Base-by-base conservation (phyloP, 2,113 vertebrate genomes). In the Eptesicus fuscus region DNA sequence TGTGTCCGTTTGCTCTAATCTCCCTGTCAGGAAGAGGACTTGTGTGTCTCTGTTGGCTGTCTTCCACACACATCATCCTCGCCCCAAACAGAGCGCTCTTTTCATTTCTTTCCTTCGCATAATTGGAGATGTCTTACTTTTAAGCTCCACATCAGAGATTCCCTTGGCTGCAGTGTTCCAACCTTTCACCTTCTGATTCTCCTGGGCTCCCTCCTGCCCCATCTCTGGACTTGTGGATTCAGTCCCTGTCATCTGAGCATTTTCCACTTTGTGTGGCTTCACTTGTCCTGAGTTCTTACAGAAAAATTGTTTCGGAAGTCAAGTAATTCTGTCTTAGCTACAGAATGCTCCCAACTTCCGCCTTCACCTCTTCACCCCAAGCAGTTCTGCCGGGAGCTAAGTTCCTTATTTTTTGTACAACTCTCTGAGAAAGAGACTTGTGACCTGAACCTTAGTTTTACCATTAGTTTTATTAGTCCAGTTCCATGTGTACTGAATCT, bases 31-130 rank as follows among this genome's bases (percentile, higher is more conserved):
- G 53, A 87, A 59, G 65, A 93, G n/a, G 56, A 69, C 3, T 25
- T 44, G 16, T 83, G 53, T 83, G 47, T 79, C n/a, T 76, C 11
- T 49, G 12, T 32, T 93, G 79, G 79, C 77, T 37, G 4, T 49
- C 84, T 80, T 83, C 90, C 95, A 83, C 2, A 14, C 42, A 51
- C 7, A 37, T 37, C 37, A 42, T 59, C 49, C 18, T 94, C 71
- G 22, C 18, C 47, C 47, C 71, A 96, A 56, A 95, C 53, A 93
- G 56, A 40, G 56, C 71, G 37, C 56, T 76, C 63, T 79, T 91
- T 79, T 91, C 77, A 74, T 85, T 87, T 90, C 49, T 40, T 80
- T 42, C 28, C 65, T 93, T 53, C 82, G 84, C 44, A 77, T 92
- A 77, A 90, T 61, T 80, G 56, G 56, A 87, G 49, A 18, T 71